Base-by-base conservation (phyloP, 2,797 vertebrate genomes). In the Danio jaintianensis region DNA sequence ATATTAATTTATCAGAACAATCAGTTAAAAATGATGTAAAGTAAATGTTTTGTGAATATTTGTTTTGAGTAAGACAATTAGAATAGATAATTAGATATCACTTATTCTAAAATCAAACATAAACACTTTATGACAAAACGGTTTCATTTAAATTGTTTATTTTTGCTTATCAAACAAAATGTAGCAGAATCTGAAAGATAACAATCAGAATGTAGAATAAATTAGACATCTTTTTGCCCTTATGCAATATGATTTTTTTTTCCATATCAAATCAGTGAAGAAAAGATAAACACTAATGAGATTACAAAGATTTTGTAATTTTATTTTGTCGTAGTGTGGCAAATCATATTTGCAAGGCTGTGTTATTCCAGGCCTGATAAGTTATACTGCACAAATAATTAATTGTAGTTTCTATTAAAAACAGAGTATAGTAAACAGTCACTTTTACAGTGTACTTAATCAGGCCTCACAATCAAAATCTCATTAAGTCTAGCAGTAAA, bases 281-380 rank as follows among this genome's bases (percentile, higher is more conserved):
- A 63, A 45, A 29, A 71, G 78, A 79, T 71, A 72, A 79, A 63
- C 47, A 63, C 13, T 79, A 63, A 79, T 72, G 20, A 42, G 58
- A 72, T 79, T 70, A 79, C 66, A 64, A 47, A 45, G 15, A 64
- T 53, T 71, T 45, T 72, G 63, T 79, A 40, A n/a, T 18, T 63
- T 72, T 7, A 50, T n/a, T 72, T 36, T 64, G 18, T 70, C 13
- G 6, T 5, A 40, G 66, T 69, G 56, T 61, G 56, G 43, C 29
- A 70, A 78, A 78, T 78, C 36, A 62, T 43, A 78, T 61, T 70
- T 62, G 76, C 10, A 22, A 42, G 55, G 66, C 45, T 68, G 6
- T 20, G n/a, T 13, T 16, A 16, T 45, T 50, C 13, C 36, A 16
- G 75, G 43, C 43, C 53, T 58, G 16, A 12, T 62, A 42, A 6